Evolutionary conservation across 2,797 vertebrate species (phyloP).

Genomic region (Tokudaia tokunoshimensis): DNA sequence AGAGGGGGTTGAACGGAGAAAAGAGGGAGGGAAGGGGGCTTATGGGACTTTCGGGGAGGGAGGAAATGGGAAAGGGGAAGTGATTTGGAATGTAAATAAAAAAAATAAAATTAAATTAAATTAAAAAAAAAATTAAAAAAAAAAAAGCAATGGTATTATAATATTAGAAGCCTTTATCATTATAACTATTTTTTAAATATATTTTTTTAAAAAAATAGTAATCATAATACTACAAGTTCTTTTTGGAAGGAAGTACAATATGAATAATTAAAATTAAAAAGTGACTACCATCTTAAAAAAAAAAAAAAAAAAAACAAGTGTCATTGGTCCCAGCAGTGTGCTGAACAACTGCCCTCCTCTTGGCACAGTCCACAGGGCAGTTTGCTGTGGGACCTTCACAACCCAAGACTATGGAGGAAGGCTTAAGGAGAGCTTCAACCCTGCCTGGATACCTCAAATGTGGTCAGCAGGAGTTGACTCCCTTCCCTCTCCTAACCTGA

Average conservation of each 20-base stretch:
- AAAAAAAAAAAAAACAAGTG: no score
- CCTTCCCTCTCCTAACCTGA: no score
- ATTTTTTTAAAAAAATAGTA: background rate
- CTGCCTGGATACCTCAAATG: background rate
- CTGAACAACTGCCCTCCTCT: rapidly evolving
- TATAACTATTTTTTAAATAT: background rate
- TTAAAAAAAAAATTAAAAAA: no score
- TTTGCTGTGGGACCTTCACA: background rate
- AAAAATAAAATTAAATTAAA: no score
- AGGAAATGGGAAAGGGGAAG: no score
- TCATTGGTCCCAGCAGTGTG: rapidly evolving
- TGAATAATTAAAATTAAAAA: conserved; percentile 50
- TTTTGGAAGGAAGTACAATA: conserved; percentile 29
- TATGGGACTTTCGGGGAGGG: no score
- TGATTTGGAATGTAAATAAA: no score
- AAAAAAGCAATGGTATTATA: conserved; percentile 19
- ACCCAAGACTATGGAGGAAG: background rate
- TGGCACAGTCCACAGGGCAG: background rate
- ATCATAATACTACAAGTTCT: background rate
- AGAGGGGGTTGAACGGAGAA: no score
- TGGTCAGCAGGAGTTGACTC: background rate
- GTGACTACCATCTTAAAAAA: background rate
- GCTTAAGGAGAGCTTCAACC: background rate
- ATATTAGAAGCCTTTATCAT: background rate
- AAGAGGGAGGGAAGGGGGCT: no score